phyloP scores from a whole-genome alignment of 2,113 vertebrate genomes.

The Salvelinus alpinus region DNA sequence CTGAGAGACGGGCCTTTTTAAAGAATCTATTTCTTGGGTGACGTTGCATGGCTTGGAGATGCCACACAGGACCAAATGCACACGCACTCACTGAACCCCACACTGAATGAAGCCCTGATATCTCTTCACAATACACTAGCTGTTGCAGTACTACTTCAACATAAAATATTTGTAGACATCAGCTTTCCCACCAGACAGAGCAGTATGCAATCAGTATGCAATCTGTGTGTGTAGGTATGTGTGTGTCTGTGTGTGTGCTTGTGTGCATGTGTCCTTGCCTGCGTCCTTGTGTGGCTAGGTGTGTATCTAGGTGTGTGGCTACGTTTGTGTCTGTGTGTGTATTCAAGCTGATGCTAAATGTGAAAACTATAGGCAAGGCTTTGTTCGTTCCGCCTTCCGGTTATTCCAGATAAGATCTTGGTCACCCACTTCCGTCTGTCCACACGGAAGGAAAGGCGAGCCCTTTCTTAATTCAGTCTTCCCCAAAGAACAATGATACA shows the following conservation, averaged over 20 bases:
- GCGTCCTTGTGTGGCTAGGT: too few species aligned
- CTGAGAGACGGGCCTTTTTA: constrained; percentile 26
- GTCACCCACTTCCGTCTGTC: constrained; percentile 25
- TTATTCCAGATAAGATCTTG: constrained; percentile 48
- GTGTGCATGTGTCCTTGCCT: too few species aligned
- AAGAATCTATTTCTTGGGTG: constrained; percentile 46
- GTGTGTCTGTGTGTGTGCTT: not conserved
- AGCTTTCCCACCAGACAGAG: not conserved
- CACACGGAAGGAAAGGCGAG: constrained; percentile 23
- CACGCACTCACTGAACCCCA: constrained; percentile 28
- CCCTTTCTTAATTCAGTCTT: constrained; percentile 26
- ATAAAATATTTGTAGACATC: not conserved
- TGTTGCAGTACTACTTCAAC: not conserved
- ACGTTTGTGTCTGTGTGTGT: constrained; percentile 11
- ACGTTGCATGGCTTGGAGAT: constrained; percentile 22
- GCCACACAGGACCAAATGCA: constrained; percentile 12
- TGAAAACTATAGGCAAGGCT: constrained; percentile 22
- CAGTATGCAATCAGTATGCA: not conserved
- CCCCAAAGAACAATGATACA: constrained; percentile 33
- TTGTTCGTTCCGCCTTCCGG: constrained; percentile 48
- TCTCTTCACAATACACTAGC: constrained; percentile 4
- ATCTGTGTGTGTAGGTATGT: constrained; percentile 1
- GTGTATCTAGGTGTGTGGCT: not conserved
- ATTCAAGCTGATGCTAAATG: constrained; percentile 14
- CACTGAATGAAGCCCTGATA: constrained; percentile 32